phyloP scores from a whole-genome alignment of 1,140 invertebrate genomes.

The Rhopalosiphum padi region DNA sequence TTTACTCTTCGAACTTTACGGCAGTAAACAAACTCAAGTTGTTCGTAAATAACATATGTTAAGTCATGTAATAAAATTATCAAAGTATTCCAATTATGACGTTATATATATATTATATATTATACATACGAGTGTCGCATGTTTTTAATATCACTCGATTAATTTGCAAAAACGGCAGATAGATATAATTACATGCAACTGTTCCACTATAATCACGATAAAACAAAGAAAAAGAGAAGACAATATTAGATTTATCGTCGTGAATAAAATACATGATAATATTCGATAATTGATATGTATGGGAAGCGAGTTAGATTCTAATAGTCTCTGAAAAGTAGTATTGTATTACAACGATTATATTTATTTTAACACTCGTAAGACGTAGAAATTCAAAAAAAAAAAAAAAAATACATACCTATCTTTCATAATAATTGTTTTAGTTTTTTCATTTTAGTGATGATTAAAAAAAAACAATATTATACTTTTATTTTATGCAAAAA shows the following conservation, averaged over 20 bases:
- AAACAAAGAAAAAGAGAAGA: background rate
- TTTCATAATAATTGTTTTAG: conserved; percentile 7
- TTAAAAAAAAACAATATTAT: conserved; percentile 3
- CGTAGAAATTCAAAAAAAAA: background rate
- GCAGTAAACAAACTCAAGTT: background rate
- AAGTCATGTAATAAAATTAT: conserved; percentile 10
- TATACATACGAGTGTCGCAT: background rate
- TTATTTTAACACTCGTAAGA: background rate
- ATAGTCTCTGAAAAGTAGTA: background rate
- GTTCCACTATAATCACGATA: too few species aligned
- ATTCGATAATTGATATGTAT: background rate
- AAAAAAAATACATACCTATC: background rate
- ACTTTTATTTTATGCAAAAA: background rate
- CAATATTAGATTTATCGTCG: background rate
- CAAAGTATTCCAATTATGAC: background rate
- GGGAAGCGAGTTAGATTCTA: background rate
- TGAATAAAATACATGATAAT: background rate
- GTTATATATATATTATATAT: background rate
- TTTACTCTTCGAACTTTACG: conserved; percentile 7
- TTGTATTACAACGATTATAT: too few species aligned
- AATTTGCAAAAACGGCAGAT: background rate
- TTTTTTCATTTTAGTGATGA: conserved; percentile 14
- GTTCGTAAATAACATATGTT: conserved; percentile 15
- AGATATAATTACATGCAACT: too few species aligned
- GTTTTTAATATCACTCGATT: background rate